These are phyloP conservation scores for Drosophila hamatofila DNA, from an alignment of 2,888 invertebrate genomes.

Conservation along the genomic window DNA sequence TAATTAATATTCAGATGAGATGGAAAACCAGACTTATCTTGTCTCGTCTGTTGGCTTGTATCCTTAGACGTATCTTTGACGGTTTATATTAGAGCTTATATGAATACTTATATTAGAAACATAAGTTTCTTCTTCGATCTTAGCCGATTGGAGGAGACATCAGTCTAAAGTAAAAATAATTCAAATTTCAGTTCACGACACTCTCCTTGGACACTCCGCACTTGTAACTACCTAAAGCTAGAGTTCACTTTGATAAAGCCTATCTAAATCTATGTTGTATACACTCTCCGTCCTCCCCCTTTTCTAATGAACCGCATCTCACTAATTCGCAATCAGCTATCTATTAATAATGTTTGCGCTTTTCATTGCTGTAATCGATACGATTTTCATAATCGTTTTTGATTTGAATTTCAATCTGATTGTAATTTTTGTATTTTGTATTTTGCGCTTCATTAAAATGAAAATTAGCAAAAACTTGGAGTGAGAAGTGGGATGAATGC, in stretches of 20 bases:
- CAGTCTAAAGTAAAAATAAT: background rate
- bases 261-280: no score
- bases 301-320: background rate
- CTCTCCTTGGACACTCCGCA: background rate
- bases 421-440: constrained; percentile 44
- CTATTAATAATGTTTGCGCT: constrained; percentile 40
- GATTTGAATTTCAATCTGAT: constrained; percentile 42
- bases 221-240: background rate
- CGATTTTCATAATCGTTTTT: constrained; percentile 49
- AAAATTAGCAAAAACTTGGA: constrained; percentile 70
- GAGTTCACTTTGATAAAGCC: background rate
- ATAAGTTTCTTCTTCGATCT: no score
- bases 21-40: background rate
- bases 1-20: background rate
- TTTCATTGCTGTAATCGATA: constrained; percentile 66
- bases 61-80: background rate
- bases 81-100: background rate
- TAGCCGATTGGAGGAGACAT: background rate
- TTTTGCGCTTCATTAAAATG: constrained; percentile 77
- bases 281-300: background rate
- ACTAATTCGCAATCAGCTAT: constrained; percentile 13
- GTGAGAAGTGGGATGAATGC: constrained; percentile 13
- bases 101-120: no score
- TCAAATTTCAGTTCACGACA: background rate
- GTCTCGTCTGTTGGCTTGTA: no score